A percentile compares a stretch with the other conserved stretches of the same genome.
phyloP scores from a whole-genome alignment of 2,113 vertebrate species.

The Pelmatolapia mariae region DNA sequence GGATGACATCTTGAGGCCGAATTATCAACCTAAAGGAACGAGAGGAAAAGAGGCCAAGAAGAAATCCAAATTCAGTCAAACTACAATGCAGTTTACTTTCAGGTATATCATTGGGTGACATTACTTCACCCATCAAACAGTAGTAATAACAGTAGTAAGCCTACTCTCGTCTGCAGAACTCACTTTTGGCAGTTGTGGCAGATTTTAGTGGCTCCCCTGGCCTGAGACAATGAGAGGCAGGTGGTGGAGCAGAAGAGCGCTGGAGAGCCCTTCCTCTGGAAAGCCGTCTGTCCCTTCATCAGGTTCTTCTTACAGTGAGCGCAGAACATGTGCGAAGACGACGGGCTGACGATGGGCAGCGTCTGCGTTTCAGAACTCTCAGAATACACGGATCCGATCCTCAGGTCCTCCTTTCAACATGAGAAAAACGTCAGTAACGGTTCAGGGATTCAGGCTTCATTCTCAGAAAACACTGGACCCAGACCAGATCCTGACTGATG shows the following conservation, averaged over 20 bases:
- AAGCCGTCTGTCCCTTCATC: slow-evolving; percentile 94
- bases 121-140: background rate
- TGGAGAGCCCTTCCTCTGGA: slow-evolving; percentile 91
- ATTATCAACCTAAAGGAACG: slow-evolving; percentile 77
- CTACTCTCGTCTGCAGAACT: background rate
- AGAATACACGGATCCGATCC: slow-evolving; percentile 94
- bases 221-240: slow-evolving; percentile 59
- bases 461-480: background rate
- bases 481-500: background rate
- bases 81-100: background rate
- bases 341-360: background rate
- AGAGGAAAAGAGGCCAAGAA: background rate
- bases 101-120: background rate
- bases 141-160: background rate
- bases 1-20: slow-evolving; percentile 88
- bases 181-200: slow-evolving; percentile 93
- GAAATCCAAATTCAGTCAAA: rapidly evolving
- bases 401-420: slow-evolving; percentile 82
- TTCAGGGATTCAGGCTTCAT: background rate
- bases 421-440: background rate
- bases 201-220: slow-evolving; percentile 73
- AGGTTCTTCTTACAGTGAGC: slow-evolving; percentile 89
- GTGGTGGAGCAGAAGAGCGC: slow-evolving; percentile 91
- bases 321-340: slow-evolving; percentile 83
- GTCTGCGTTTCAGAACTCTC: slow-evolving; percentile 69